Evolutionary conservation across 2,113 vertebrate species (phyloP), one percentile per base, ranked within the genome.

Genomic region (Rafetus swinhoei): DNA sequence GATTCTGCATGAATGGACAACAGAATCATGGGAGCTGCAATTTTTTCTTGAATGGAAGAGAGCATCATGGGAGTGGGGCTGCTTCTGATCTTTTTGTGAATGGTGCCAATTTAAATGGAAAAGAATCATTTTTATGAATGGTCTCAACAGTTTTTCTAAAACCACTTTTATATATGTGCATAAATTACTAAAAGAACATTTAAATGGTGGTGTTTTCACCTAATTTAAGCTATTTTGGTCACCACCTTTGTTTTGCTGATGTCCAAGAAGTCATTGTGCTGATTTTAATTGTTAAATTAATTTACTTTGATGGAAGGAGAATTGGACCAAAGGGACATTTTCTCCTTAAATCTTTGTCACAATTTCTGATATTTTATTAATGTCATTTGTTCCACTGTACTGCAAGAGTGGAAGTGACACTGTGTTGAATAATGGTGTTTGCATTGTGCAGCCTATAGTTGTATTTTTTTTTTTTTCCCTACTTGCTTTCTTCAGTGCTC

Each of bases 1-100:
- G 95, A 97, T 97, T 97, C 94, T 97, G 94, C 92, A 97, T 98
- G 95, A 98, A 98, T 97, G 97, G 96, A 90, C 50, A 83, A 89
- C 82, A 54, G 93, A 88, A 93, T 80, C 92, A 96, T 94, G 94
- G 96, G 94, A 95, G 85, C 87, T 54, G 39, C 35, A 1, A 90
- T 93, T 96, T 96, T 93, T 90, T 89, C 83, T 91, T 97, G 95
- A 97, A 97, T 97, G 96, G 91, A 93, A 94, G 93, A 87, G 91
- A 96, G 97, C 94, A 97, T 97, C 88, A 96, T 96, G 97, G 96
- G 94, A 97, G 87, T 92, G 94, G 69, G 91, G 52, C 86, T 96
- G 74, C 94, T 94, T 84, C 84, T 93, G 55, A 91, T 95, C 85
- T 94, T 97, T 93, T 97, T 97, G 94, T 98, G 97, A 97, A 97